phyloP scores from a whole-genome alignment of 2,797 vertebrate genomes.

The Selene dorsalis region DNA sequence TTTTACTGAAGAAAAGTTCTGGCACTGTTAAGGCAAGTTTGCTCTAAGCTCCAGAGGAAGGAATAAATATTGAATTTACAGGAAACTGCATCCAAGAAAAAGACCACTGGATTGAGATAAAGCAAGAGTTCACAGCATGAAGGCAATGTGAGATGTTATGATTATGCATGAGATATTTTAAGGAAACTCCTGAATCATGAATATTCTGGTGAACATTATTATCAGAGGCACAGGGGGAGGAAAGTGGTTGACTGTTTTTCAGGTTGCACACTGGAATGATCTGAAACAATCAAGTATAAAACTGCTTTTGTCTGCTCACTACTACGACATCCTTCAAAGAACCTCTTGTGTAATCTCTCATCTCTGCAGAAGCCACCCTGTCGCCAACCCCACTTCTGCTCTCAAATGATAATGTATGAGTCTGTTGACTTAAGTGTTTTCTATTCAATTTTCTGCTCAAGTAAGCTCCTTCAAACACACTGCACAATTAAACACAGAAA shows the following conservation, averaged over 20 bases:
- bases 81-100: conserved; percentile 35
- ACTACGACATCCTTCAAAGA: conserved; percentile 26
- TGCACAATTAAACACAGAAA: conserved; percentile 60
- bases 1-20: conserved; percentile 20
- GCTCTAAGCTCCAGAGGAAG: conserved; percentile 36
- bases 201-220: conserved; percentile 19
- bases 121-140: conserved; percentile 13
- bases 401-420: conserved; percentile 45
- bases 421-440: conserved; percentile 61
- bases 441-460: conserved; percentile 73
- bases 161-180: conserved; percentile 22
- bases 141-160: conserved; percentile 16
- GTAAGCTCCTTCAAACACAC: conserved; percentile 61
- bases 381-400: neutral
- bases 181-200: conserved; percentile 24
- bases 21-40: conserved; percentile 35
- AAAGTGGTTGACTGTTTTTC: conserved; percentile 1
- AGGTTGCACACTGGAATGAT: conserved; percentile 10
- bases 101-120: conserved; percentile 27
- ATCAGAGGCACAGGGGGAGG: conserved; percentile 15
- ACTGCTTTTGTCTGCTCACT: conserved; percentile 28
- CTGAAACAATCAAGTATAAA: conserved; percentile 24
- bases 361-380: conserved; percentile 24
- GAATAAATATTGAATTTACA: conserved; percentile 43
- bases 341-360: conserved; percentile 28